Base-by-base conservation (phyloP, 2,888 invertebrate genomes). In the Noctua pronuba region DNA sequence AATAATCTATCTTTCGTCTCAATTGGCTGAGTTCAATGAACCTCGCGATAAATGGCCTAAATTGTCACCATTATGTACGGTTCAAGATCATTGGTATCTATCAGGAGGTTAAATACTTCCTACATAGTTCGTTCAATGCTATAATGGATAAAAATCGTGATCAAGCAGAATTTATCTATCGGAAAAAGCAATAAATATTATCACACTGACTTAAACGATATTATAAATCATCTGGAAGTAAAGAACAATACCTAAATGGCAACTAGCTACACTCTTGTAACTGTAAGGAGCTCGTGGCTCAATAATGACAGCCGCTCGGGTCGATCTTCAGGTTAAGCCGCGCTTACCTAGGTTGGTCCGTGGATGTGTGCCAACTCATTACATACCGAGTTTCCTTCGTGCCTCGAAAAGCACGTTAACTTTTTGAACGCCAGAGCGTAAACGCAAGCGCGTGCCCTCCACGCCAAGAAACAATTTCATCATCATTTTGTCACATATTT, bases 1-100 rank as follows among this genome's bases (percentile, higher is more conserved):
- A 41, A 73, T 60, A 66, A 58, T 71, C 16, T 46, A 46, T 70
- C 67, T 82, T 68, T 82, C 78, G 24, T 86, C 60, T 78, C 71
- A 77, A 77, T 77, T 77, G 66, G 7, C 28, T 6, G 76, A 76
- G 82, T 80, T 86, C 79, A 82, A 77, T 86, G 68, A 82, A 80
- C 82, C 64, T 71, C 69, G 13, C 73, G 38, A 69, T 65, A 44
- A 38, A 49, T 75, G 82, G 28, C 74, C 78, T 75, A 38, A 79
- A 85, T 86, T 65, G 62, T 68, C 62, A 35, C 67, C 46, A 75
- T 68, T 72, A 44, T 74, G 44, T 58, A 71, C 60, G 35, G 35
- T 72, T 80, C 65, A 74, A 72, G 72, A 82, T 75, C 55, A 66
- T 62, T 79, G 46, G 11, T 77, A n/a, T 74, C 55, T 66, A 81